Evolutionary conservation across 2,888 invertebrate species (phyloP).

Genomic region (Nebria brevicollis): DNA sequence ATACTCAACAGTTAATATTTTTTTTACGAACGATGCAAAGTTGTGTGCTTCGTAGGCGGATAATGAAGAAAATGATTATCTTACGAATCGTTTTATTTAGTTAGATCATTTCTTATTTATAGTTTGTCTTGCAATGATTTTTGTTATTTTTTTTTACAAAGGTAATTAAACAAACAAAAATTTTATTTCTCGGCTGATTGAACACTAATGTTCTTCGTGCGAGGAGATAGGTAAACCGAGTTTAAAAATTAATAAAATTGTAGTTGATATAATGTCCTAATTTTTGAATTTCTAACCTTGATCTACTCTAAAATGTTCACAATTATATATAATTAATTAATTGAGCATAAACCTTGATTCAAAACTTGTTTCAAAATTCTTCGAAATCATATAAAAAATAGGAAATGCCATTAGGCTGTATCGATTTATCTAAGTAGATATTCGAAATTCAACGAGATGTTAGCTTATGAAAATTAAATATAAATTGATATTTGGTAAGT

Average conservation of each 20-base stretch:
- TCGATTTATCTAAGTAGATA: neutral
- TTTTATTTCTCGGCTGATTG: too few relatives aligned
- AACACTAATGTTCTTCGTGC: too few relatives aligned
- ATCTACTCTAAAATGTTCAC: neutral
- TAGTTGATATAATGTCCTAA: neutral
- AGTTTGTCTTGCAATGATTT: neutral
- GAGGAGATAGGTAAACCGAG: too few relatives aligned
- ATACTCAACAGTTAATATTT: too few relatives aligned
- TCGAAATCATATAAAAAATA: neutral
- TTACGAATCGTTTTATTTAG: neutral
- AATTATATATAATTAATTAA: neutral
- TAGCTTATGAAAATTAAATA: too few relatives aligned
- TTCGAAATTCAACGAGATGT: neutral
- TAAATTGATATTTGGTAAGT: too few relatives aligned
- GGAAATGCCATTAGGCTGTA: neutral
- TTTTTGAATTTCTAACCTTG: neutral
- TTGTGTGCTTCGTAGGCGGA: neutral
- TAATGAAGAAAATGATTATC: neutral
- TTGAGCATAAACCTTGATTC: neutral
- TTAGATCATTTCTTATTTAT: neutral
- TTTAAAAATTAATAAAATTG: too few relatives aligned
- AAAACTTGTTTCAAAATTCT: neutral
- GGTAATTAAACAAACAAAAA: too few relatives aligned
- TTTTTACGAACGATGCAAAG: too few relatives aligned
- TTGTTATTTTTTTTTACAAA: neutral